Conservation (phyloP, 2,888 invertebrate genomes). For the Notodonta dromedarius region DNA sequence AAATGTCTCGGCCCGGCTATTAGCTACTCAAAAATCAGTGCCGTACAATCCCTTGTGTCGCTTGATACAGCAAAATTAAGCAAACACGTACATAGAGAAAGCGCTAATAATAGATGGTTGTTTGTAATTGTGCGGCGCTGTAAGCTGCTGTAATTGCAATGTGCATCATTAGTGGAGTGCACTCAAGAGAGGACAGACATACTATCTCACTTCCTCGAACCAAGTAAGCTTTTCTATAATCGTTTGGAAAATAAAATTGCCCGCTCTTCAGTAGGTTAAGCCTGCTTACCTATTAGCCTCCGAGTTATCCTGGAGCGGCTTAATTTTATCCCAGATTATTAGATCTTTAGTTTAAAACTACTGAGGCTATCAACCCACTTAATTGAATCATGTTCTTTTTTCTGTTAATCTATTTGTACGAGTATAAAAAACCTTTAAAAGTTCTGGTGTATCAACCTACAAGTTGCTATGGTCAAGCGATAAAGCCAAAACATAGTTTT, state of each 20-base stretch:
- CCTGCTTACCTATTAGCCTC: conserved; percentile 14
- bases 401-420: no score
- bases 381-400: no score
- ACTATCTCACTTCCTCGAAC: conserved; percentile 27
- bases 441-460: no score
- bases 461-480: no score
- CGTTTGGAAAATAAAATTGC: conserved; percentile 28
- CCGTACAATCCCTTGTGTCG: conserved; percentile 24
- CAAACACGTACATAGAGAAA: conserved; percentile 44
- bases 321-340: conserved; percentile 11
- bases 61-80: conserved; percentile 43
- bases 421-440: no score
- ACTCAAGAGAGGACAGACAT: conserved; percentile 25
- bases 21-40: conserved; percentile 9
- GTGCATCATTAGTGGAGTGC: conserved; percentile 56
- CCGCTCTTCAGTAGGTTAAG: conserved; percentile 11
- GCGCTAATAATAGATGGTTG: conserved; percentile 58
- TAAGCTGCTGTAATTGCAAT: conserved; percentile 62
- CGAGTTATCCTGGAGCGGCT: conserved; percentile 11
- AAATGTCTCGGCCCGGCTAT: conserved; percentile 11
- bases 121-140: conserved; percentile 50
- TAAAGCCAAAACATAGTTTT: no score
- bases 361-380: no score
- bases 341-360: conserved; percentile 6
- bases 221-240: conserved; percentile 34